These are phyloP conservation scores for Kryphioiulus occultus DNA, from an alignment of 2,888 invertebrate species.

Conservation along the genomic window DNA sequence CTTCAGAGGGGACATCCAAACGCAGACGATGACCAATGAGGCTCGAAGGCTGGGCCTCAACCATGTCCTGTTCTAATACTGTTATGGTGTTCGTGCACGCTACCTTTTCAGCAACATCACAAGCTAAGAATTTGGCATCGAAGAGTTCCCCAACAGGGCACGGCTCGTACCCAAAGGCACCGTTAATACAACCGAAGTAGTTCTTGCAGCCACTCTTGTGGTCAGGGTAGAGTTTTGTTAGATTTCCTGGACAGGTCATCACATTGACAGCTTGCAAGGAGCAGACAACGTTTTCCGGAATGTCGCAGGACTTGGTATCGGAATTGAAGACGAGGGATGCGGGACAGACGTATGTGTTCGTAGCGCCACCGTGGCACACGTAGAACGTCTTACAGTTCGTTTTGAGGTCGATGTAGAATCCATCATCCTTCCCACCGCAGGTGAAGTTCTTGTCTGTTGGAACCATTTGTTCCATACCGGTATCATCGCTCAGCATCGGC, in stretches of 20 bases:
- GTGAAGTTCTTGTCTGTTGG: background rate
- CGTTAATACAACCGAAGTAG: slow-evolving; percentile 54
- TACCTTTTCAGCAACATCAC: slow-evolving; percentile 50
- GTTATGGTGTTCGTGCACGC: slow-evolving; percentile 46
- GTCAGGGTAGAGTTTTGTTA: slow-evolving; percentile 53
- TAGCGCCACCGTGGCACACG: slow-evolving; percentile 54
- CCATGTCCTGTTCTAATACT: slow-evolving; percentile 13
- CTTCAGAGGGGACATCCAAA: background rate
- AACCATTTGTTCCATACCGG: background rate
- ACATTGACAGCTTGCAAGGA: slow-evolving; percentile 50
- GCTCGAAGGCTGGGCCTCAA: slow-evolving; percentile 4
- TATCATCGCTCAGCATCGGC: background rate
- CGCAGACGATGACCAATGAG: slow-evolving; percentile 7
- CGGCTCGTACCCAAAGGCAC: background rate
- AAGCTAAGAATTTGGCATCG: slow-evolving; percentile 50
- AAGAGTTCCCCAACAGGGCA: slow-evolving; percentile 55
- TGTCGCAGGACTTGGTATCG: slow-evolving; percentile 55
- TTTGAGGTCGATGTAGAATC: slow-evolving; percentile 55
- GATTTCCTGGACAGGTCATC: slow-evolving; percentile 51
- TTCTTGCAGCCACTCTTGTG: slow-evolving; percentile 52
- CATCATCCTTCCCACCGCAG: slow-evolving; percentile 54
- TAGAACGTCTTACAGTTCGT: slow-evolving; percentile 55
- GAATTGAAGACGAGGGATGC: slow-evolving; percentile 55
- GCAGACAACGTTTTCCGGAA: slow-evolving; percentile 55
- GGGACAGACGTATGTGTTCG: slow-evolving; percentile 55